phyloP scores from a whole-genome alignment of 1,140 invertebrate species.

The Bombus vancouverensis region DNA sequence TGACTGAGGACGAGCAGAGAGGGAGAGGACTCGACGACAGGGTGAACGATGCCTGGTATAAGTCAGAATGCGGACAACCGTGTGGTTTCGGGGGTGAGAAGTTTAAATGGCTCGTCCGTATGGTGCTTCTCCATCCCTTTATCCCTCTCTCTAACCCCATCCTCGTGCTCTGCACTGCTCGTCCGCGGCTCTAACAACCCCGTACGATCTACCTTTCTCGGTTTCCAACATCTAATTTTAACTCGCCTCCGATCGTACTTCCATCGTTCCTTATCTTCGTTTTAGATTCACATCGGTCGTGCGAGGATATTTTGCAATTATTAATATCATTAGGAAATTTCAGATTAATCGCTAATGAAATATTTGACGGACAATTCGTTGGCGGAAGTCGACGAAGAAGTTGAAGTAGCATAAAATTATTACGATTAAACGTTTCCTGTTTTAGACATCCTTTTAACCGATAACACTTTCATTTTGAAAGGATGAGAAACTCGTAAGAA shows the following conservation, averaged over 20 bases:
- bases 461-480: no score
- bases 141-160: conserved; percentile 50
- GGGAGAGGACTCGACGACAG: conserved; percentile 66
- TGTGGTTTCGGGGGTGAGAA: conserved; percentile 81
- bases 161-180: conserved; percentile 11
- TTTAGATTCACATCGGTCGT: background rate
- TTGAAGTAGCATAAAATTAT: no score
- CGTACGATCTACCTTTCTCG: conserved; percentile 34
- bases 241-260: conserved; percentile 1
- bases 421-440: no score
- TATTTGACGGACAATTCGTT: no score
- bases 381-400: no score
- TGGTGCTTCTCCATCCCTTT: conserved; percentile 78
- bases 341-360: no score
- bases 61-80: conserved; percentile 83
- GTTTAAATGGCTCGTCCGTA: conserved; percentile 83
- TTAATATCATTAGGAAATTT: background rate
- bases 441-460: no score
- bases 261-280: background rate
- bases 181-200: conserved; percentile 10
- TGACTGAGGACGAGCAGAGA: conserved; percentile 35
- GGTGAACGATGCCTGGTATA: conserved; percentile 82
- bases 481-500: no score
- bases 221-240: conserved; percentile 40
- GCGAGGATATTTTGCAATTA: background rate